These are phyloP conservation scores for Apotomis capreana DNA, from an alignment of 2,888 invertebrate species.

Conservation along the genomic window DNA sequence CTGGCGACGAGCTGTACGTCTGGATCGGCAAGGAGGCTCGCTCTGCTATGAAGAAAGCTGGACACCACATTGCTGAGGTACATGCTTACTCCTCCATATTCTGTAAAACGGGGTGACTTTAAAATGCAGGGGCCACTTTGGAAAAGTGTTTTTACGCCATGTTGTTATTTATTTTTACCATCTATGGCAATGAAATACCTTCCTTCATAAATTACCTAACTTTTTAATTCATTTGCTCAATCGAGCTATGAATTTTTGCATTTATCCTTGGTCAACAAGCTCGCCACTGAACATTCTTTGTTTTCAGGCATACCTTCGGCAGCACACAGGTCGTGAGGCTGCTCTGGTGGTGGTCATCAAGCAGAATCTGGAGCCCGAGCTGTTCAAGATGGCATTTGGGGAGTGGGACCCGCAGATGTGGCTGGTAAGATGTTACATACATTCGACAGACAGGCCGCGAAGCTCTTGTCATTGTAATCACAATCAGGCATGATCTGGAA, in stretches of 20 bases:
- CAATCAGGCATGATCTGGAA: conserved; percentile 86
- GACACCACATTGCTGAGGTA: conserved; percentile 45
- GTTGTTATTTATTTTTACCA: too few species aligned
- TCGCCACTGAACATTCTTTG: not conserved
- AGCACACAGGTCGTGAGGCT: conserved; percentile 44
- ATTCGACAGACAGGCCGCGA: not conserved
- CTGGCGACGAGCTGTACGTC: conserved; percentile 85
- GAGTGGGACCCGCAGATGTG: conserved; percentile 86
- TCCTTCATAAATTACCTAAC: too few species aligned
- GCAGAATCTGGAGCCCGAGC: conserved; percentile 87
- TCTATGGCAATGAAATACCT: too few species aligned
- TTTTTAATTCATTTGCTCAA: too few species aligned
- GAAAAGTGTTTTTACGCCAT: too few species aligned
- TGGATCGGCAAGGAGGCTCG: conserved; percentile 84
- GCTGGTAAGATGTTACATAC: conserved; percentile 70
- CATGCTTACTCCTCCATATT: too few species aligned
- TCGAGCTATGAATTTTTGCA: too few species aligned
- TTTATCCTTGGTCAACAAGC: too few species aligned
- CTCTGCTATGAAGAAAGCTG: conserved; percentile 36
- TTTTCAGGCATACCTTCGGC: conserved; percentile 25
- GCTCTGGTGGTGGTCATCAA: conserved; percentile 84
- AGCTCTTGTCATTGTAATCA: conserved; percentile 81
- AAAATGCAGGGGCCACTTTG: too few species aligned
- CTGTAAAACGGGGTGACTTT: too few species aligned
- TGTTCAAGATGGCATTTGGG: conserved; percentile 87